Percentiles rank a stretch among this genome's conserved stretches.
phyloP scores from a whole-genome alignment of 2,888 invertebrate species.

The Lissonota sp. region DNA sequence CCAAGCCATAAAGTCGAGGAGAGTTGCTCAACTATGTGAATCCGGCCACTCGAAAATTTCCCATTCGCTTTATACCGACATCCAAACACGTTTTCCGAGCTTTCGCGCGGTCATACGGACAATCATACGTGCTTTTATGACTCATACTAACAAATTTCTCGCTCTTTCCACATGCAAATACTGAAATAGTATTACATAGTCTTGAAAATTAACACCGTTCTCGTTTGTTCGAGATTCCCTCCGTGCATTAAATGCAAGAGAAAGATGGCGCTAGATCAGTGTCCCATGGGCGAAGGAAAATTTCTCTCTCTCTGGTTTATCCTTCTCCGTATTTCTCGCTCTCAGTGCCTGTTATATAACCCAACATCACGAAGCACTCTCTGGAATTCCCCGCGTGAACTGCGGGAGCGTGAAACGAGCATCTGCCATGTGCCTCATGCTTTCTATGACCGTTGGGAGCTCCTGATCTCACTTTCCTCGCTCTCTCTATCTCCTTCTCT shows the following conservation, averaged over 20 bases:
- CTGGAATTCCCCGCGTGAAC: slow-evolving; percentile 37
- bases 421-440: slow-evolving; percentile 50
- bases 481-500: background rate
- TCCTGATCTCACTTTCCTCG: slow-evolving; percentile 9
- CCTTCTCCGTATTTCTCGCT: background rate
- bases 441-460: slow-evolving; percentile 13
- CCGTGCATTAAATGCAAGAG: slow-evolving; percentile 15
- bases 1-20: slow-evolving; percentile 43
- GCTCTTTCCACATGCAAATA: background rate
- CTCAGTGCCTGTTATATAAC: background rate
- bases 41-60: background rate
- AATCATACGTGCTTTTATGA: slow-evolving; percentile 13
- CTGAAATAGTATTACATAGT: slow-evolving; percentile 10
- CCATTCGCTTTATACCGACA: background rate
- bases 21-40: slow-evolving; percentile 37
- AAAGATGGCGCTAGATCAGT: background rate
- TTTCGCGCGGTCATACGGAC: no score
- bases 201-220: slow-evolving; percentile 46
- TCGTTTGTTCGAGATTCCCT: slow-evolving; percentile 4
- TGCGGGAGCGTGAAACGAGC: slow-evolving; percentile 57
- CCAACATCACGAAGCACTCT: slow-evolving; percentile 29
- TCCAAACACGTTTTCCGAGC: no score
- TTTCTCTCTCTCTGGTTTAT: background rate
- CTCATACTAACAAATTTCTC: slow-evolving; percentile 44
- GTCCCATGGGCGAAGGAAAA: slow-evolving; percentile 51